A percentile compares a stretch with the other conserved stretches of the same genome.
These are phyloP conservation scores for Poecilia latipinna DNA, from an alignment of 2,113 vertebrate species.

Conservation along the genomic window DNA sequence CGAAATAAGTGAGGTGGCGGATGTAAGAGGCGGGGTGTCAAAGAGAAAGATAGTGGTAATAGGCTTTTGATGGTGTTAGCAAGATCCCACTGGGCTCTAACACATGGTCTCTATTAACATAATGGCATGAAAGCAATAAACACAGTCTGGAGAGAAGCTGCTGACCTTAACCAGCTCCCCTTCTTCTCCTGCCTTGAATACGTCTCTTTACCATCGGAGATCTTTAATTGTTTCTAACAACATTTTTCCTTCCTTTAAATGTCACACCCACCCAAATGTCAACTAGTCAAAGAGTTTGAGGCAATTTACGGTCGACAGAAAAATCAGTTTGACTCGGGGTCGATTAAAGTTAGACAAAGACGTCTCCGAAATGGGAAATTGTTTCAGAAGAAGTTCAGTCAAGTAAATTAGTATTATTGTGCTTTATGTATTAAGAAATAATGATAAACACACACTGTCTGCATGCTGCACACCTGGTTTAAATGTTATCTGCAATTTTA, in stretches of 20 bases:
- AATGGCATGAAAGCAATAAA: slow-evolving; percentile 53
- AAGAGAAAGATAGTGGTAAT: slow-evolving; percentile 50
- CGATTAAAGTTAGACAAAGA: neutral
- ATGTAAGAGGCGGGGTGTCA: slow-evolving; percentile 8
- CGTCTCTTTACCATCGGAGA: neutral
- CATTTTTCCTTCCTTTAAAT: neutral
- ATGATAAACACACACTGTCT: neutral
- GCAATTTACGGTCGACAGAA: neutral
- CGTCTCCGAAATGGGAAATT: neutral
- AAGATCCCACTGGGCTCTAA: slow-evolving; percentile 51
- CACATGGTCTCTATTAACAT: slow-evolving; percentile 61
- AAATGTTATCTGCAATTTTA: no score
- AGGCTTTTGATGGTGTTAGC: slow-evolving; percentile 46
- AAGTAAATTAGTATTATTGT: neutral
- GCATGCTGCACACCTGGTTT: no score
- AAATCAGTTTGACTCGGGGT: neutral
- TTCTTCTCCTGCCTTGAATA: no score
- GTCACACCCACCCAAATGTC: neutral
- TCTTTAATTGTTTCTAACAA: slow-evolving; percentile 8
- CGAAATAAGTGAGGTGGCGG: neutral
- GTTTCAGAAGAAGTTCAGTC: neutral
- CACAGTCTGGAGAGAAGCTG: slow-evolving; percentile 25
- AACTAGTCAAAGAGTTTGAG: neutral
- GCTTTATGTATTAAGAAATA: neutral
- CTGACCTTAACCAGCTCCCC: slow-evolving; percentile 13